phyloP scores from a whole-genome alignment of 1,140 invertebrate species.

The Drosophila dunni region DNA sequence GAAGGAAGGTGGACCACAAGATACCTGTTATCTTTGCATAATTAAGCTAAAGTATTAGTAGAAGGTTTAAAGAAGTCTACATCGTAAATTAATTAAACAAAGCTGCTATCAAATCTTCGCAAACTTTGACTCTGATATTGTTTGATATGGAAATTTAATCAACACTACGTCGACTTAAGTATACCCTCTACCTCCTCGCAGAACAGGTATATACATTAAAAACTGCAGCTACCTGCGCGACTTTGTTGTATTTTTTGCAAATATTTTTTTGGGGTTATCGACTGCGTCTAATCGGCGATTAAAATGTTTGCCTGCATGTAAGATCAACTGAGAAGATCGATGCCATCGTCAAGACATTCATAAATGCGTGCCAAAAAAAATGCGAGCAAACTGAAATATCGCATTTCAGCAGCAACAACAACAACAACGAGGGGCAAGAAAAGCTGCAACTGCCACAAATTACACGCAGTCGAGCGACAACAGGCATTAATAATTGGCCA shows the following conservation, averaged over 20 bases:
- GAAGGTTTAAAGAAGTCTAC: too few relatives aligned
- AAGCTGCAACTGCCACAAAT: conserved; percentile 74
- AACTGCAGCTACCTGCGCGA: conserved; percentile 33
- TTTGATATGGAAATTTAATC: too few relatives aligned
- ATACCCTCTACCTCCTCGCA: too few relatives aligned
- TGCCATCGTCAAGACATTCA: conserved; percentile 63
- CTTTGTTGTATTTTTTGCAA: background rate
- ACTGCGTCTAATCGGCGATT: conserved; percentile 61
- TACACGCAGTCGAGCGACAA: conserved; percentile 75
- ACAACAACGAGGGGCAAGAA: conserved; percentile 31
- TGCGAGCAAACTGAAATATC: conserved; percentile 51
- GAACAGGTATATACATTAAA: background rate
- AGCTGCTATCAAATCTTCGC: too few relatives aligned
- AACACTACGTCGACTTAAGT: too few relatives aligned
- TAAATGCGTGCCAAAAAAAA: conserved; percentile 44
- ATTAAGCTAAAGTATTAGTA: too few relatives aligned
- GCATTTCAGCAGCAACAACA: conserved; percentile 62
- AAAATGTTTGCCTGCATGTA: conserved; percentile 71
- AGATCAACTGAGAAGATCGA: conserved; percentile 69
- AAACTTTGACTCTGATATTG: too few relatives aligned
- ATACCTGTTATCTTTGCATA: too few relatives aligned
- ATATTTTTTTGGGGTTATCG: conserved; percentile 49
- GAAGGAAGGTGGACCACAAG: too few relatives aligned
- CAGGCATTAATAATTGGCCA: conserved; percentile 76
- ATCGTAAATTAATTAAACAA: too few relatives aligned